phyloP scores from a whole-genome alignment of 2,113 vertebrate genomes.

The Picathartes gymnocephalus region DNA sequence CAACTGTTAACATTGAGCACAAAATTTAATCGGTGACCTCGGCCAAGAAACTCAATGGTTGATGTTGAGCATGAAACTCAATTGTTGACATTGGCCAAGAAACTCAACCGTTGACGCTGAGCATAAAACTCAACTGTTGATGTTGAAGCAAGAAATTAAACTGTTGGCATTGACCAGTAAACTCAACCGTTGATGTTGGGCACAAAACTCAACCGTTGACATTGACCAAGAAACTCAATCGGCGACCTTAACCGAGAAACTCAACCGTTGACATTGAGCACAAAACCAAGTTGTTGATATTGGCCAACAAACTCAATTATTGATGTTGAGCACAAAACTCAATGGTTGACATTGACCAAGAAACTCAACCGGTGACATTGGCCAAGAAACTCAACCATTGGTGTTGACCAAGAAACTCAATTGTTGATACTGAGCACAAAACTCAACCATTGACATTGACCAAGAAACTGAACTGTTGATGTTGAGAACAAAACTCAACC shows the following conservation, averaged over 20 bases:
- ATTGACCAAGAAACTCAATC: background rate
- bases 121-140: no score
- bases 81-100: no score
- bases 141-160: no score
- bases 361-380: background rate
- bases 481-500: no score
- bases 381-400: background rate
- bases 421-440: accelerated
- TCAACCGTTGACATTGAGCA: background rate
- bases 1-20: accelerated
- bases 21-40: accelerated
- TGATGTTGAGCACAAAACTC: background rate
- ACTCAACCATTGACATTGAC: background rate
- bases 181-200: background rate
- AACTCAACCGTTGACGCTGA: no score
- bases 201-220: background rate
- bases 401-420: accelerated
- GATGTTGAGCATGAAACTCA: background rate
- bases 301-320: no score
- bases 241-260: background rate
- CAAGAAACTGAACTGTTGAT: background rate
- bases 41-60: accelerated
- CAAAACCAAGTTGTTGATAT: accelerated
- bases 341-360: background rate
- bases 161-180: background rate